phyloP scores from a whole-genome alignment of 2,797 vertebrate species.

The Sylvilagus floridanus region DNA sequence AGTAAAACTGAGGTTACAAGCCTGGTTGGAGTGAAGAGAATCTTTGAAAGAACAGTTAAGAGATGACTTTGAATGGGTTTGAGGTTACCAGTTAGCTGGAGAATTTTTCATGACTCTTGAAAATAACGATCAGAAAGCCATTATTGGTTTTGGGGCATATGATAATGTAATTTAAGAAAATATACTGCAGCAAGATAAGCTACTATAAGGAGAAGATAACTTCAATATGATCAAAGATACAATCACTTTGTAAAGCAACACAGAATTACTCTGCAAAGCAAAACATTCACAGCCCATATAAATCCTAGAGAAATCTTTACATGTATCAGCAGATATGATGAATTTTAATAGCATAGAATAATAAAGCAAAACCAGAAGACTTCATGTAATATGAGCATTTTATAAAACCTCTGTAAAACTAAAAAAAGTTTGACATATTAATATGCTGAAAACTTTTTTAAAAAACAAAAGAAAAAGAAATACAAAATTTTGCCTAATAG shows the following conservation, averaged over 20 bases:
- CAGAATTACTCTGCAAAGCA: background rate
- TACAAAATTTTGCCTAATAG: background rate
- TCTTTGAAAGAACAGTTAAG: background rate
- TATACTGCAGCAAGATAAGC: constrained; percentile 5
- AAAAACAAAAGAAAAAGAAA: background rate
- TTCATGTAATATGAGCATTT: background rate
- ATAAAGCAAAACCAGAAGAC: background rate
- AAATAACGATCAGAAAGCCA: constrained; percentile 39
- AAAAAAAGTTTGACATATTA: background rate
- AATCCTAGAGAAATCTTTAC: background rate
- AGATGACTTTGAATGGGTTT: background rate
- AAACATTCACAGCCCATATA: background rate
- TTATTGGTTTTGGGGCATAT: background rate
- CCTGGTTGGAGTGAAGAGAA: background rate
- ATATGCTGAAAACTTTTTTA: background rate
- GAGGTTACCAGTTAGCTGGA: background rate
- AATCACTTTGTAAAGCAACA: background rate
- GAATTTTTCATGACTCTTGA: background rate
- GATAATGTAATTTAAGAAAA: constrained; percentile 55
- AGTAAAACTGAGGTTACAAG: background rate
- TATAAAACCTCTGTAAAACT: background rate
- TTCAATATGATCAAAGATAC: constrained; percentile 11
- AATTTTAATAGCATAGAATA: background rate
- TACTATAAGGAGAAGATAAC: background rate
- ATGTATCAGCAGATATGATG: background rate